Evolutionary conservation across 1,140 invertebrate species (phyloP).

Genomic region (Cheumatopsyche charites): DNA sequence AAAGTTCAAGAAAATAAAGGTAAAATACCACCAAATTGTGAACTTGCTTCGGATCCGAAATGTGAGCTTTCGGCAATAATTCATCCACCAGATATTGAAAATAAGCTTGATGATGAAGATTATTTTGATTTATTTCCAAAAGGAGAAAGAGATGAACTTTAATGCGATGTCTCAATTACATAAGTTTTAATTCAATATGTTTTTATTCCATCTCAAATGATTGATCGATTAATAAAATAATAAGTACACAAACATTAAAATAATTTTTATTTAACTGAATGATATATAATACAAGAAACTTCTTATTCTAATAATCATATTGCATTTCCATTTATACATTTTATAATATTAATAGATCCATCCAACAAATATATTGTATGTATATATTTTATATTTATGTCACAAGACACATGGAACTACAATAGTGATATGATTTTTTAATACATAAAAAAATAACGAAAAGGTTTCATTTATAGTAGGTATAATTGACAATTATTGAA

Average conservation of each 20-base stretch:
- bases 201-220: no score
- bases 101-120: neutral
- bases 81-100: neutral
- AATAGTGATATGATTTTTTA: constrained; percentile 4
- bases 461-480: neutral
- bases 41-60: neutral
- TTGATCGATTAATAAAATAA: constrained; percentile 2
- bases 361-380: constrained; percentile 10
- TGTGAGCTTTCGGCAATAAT: neutral
- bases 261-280: constrained; percentile 34
- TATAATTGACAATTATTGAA: neutral
- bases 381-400: neutral
- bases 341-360: constrained; percentile 15
- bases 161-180: no score
- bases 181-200: no score
- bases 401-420: neutral
- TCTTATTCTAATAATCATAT: constrained; percentile 26
- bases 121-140: no score
- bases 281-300: constrained; percentile 26
- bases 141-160: no score
- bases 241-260: constrained; percentile 33
- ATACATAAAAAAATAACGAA: constrained; percentile 15
- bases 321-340: constrained; percentile 31
- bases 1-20: no score
- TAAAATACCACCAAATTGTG: neutral